phyloP scores from a whole-genome alignment of 1,140 invertebrate genomes.

The Teleopsis dalmanni region DNA sequence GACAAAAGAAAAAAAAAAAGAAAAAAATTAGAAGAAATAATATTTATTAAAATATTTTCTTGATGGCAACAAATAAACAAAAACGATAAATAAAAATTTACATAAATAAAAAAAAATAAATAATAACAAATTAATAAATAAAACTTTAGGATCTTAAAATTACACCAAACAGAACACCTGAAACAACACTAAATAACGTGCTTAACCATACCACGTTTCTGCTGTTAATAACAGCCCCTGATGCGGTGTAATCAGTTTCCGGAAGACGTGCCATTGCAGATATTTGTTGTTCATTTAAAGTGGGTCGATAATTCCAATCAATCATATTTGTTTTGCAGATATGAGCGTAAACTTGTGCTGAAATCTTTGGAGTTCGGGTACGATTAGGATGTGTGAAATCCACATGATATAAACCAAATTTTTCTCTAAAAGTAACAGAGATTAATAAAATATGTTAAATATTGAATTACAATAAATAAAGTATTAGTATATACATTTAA shows the following conservation, averaged over 20 bases:
- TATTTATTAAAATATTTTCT: no score
- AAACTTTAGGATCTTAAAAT: no score
- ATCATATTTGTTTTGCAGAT: slow-evolving; percentile 49
- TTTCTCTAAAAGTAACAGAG: slow-evolving; percentile 47
- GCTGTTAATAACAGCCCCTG: no score
- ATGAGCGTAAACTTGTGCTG: slow-evolving; percentile 53
- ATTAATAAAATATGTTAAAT: not conserved
- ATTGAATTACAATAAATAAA: not conserved
- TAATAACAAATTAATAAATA: no score
- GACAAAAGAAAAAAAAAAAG: no score
- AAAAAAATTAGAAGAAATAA: no score
- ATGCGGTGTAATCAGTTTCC: slow-evolving; percentile 9
- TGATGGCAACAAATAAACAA: no score
- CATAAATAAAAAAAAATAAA: no score
- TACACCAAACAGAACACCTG: no score
- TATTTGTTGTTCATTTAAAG: slow-evolving; percentile 24
- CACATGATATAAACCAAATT: slow-evolving; percentile 67
- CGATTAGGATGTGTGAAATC: slow-evolving; percentile 60
- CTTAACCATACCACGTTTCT: no score
- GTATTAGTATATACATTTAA: not conserved
- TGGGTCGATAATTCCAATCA: slow-evolving; percentile 44
- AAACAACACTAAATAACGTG: no score
- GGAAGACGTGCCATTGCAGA: slow-evolving; percentile 25
- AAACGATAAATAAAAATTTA: no score
- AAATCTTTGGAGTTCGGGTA: slow-evolving; percentile 61